These are phyloP conservation scores for Lagodon rhomboides DNA, from an alignment of 2,797 vertebrate genomes.

Conservation along the genomic window DNA sequence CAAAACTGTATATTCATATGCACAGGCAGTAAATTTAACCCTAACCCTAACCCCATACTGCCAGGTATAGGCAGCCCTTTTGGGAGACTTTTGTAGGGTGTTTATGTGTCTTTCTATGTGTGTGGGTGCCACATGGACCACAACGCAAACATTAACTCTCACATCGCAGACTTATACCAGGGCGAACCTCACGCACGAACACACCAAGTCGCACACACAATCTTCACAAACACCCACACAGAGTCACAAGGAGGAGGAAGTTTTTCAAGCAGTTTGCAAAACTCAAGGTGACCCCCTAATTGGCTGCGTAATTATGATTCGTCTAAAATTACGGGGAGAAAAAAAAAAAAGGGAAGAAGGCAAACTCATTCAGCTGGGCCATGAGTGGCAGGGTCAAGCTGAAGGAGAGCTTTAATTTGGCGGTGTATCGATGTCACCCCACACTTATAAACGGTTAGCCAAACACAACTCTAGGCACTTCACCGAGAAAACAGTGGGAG, in stretches of 20 bases:
- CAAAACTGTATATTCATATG: neutral
- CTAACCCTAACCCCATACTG: too few species aligned
- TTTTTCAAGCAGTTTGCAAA: conserved; percentile 77
- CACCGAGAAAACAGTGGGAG: conserved; percentile 76
- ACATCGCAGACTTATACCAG: conserved; percentile 6
- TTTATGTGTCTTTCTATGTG: neutral
- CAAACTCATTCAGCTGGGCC: conserved; percentile 73
- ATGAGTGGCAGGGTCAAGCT: conserved; percentile 82
- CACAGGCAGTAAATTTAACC: neutral
- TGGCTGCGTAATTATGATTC: conserved; percentile 84
- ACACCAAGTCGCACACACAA: conserved; percentile 3
- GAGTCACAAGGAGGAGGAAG: conserved; percentile 60
- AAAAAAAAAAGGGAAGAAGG: conserved; percentile 56
- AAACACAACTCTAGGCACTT: conserved; percentile 83
- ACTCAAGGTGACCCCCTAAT: conserved; percentile 86
- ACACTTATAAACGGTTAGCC: conserved; percentile 80
- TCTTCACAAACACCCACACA: conserved; percentile 7
- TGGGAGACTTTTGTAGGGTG: neutral
- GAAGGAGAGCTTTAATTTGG: conserved; percentile 85
- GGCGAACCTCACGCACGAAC: conserved; percentile 15
- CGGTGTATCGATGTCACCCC: conserved; percentile 75
- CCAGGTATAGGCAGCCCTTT: neutral
- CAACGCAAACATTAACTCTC: conserved; percentile 22
- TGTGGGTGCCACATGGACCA: neutral
- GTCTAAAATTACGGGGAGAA: conserved; percentile 75